Conservation (phyloP, 2,797 vertebrate genomes). For the Leptatherina wallacei region DNA sequence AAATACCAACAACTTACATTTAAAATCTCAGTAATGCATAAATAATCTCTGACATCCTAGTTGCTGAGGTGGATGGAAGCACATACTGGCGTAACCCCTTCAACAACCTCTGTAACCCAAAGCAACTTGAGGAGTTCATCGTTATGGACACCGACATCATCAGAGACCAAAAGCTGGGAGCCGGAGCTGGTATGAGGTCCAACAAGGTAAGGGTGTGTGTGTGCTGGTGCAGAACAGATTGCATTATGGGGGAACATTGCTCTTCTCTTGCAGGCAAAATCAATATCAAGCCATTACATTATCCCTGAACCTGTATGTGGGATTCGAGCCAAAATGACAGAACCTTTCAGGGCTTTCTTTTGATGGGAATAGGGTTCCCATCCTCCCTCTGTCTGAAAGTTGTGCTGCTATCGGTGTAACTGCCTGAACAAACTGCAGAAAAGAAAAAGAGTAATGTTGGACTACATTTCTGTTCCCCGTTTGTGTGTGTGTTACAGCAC, state of each 20-base stretch:
- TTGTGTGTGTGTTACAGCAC: conserved; percentile 83
- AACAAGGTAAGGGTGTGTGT: conserved; percentile 85
- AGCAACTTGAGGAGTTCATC: conserved; percentile 95
- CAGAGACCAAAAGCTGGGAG: conserved; percentile 84
- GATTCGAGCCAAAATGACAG: conserved; percentile 40
- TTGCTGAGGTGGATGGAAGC: conserved; percentile 93
- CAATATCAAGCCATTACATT: conserved; percentile 67
- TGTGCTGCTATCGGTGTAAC: conserved; percentile 35
- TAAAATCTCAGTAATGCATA: not conserved
- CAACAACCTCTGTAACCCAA: conserved; percentile 90
- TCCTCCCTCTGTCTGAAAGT: conserved; percentile 22
- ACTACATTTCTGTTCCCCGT: conserved; percentile 8
- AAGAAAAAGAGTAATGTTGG: conserved; percentile 22
- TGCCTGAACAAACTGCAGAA: conserved; percentile 17
- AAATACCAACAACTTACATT: not conserved
- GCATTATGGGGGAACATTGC: conserved; percentile 53
- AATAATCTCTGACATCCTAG: conserved; percentile 68
- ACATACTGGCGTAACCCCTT: conserved; percentile 96
- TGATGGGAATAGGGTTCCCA: not conserved
- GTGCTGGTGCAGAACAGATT: conserved; percentile 53
- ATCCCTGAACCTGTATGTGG: conserved; percentile 38
- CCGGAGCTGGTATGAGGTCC: conserved; percentile 91
- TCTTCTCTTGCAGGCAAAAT: conserved; percentile 60
- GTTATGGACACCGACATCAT: conserved; percentile 91
- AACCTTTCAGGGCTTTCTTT: conserved; percentile 36